A percentile compares a stretch with the other conserved stretches of the same genome.
phyloP scores from a whole-genome alignment of 1,140 invertebrate genomes.

The Spodoptera frugiperda region DNA sequence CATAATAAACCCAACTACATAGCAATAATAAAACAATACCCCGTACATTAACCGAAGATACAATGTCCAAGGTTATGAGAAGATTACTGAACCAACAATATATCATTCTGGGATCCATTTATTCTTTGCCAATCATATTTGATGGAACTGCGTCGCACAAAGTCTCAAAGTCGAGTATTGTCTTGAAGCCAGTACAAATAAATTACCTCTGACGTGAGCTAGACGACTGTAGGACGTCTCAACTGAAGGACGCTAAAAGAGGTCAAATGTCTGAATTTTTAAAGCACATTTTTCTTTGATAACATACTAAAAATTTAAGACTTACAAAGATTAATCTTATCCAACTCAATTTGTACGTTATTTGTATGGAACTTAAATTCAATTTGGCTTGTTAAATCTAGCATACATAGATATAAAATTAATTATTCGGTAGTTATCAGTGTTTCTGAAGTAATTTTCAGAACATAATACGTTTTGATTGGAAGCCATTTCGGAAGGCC shows the following conservation, averaged over 20 bases:
- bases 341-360: too few relatives aligned
- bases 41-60: too few relatives aligned
- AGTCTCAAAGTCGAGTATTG: conserved; percentile 1
- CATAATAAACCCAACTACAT: too few relatives aligned
- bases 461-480: conserved; percentile 35
- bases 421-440: conserved; percentile 37
- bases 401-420: conserved; percentile 7
- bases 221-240: background rate
- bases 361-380: background rate
- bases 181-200: conserved; percentile 1
- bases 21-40: too few relatives aligned
- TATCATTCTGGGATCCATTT: too few relatives aligned
- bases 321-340: background rate
- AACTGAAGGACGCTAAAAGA: conserved; percentile 1
- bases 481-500: conserved; percentile 13
- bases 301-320: background rate
- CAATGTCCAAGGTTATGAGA: too few relatives aligned
- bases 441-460: conserved; percentile 20
- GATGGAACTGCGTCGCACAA: background rate
- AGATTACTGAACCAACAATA: too few relatives aligned
- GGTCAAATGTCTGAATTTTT: conserved; percentile 23
- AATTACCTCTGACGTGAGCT: background rate
- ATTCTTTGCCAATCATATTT: too few relatives aligned
- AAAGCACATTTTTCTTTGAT: background rate
- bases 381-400: background rate